Evolutionary conservation across 2,797 vertebrate genomes (phyloP).

Genomic region (Tapirus indicus): DNA sequence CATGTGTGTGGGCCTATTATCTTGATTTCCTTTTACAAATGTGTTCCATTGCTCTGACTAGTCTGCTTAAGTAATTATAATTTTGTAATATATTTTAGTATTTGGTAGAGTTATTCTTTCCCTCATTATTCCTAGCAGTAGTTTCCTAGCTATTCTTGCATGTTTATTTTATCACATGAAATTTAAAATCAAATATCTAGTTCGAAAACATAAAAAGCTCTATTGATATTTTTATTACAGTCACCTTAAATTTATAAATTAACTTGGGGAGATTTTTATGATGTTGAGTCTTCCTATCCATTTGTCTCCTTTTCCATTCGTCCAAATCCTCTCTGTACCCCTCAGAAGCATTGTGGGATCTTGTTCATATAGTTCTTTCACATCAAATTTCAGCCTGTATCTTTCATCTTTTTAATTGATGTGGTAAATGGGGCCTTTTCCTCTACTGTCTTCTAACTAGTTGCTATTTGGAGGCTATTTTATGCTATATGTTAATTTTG

Average conservation of each 20-base stretch:
- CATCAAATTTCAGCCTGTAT: background rate
- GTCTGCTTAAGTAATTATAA: background rate
- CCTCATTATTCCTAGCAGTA: background rate
- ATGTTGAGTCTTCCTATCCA: background rate
- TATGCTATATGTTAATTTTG: background rate
- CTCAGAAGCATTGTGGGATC: background rate
- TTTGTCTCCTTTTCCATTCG: background rate
- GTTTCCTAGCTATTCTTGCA: background rate
- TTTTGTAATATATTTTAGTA: background rate
- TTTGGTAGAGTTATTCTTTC: background rate
- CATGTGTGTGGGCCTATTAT: background rate
- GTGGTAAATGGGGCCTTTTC: background rate
- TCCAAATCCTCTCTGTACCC: background rate
- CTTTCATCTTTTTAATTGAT: background rate
- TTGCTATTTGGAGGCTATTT: background rate
- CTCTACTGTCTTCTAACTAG: background rate
- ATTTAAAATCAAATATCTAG: background rate
- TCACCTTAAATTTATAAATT: background rate
- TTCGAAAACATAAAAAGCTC: background rate
- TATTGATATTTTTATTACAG: background rate
- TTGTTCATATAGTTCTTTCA: background rate
- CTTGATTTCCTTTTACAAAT: slow-evolving; percentile 39
- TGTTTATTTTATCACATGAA: background rate
- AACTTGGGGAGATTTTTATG: background rate
- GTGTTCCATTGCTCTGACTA: background rate